These are phyloP conservation scores for Meteorus cinctellus DNA, from an alignment of 2,888 invertebrate genomes.

Conservation along the genomic window DNA sequence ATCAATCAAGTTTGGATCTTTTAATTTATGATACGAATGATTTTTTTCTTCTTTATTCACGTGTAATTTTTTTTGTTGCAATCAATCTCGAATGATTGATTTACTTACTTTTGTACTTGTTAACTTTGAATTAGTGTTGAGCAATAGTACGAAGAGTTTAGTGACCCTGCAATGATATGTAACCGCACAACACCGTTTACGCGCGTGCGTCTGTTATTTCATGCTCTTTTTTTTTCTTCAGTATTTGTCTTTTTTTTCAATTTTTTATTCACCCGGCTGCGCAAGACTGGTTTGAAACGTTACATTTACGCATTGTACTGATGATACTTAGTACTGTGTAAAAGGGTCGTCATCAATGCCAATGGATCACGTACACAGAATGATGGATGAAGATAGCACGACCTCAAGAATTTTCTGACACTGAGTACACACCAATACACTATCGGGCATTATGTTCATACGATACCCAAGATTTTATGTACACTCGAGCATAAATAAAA, in stretches of 20 bases:
- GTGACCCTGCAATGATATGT: conserved; percentile 51
- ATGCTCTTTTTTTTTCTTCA: conserved; percentile 58
- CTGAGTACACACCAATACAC: background rate
- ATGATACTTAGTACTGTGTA: conserved; percentile 23
- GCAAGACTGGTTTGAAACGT: conserved; percentile 59
- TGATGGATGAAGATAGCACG: background rate
- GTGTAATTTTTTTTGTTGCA: background rate
- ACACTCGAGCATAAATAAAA: too few species aligned
- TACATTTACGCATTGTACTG: conserved; percentile 40
- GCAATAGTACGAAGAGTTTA: conserved; percentile 51
- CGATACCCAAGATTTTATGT: too few species aligned
- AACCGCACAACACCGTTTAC: conserved; percentile 42
- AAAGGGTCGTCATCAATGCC: conserved; percentile 33
- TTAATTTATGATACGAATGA: background rate
- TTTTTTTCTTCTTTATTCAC: background rate
- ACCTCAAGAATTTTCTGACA: background rate
- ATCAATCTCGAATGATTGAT: background rate
- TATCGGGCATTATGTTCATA: background rate
- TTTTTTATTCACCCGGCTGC: conserved; percentile 18
- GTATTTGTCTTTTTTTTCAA: conserved; percentile 3
- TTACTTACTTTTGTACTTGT: conserved; percentile 2
- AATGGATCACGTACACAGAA: background rate
- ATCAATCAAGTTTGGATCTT: too few species aligned
- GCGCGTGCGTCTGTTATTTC: conserved; percentile 51
- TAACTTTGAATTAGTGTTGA: background rate